Evolutionary conservation across 1,140 invertebrate genomes (phyloP).

Genomic region (Drosophila azteca): DNA sequence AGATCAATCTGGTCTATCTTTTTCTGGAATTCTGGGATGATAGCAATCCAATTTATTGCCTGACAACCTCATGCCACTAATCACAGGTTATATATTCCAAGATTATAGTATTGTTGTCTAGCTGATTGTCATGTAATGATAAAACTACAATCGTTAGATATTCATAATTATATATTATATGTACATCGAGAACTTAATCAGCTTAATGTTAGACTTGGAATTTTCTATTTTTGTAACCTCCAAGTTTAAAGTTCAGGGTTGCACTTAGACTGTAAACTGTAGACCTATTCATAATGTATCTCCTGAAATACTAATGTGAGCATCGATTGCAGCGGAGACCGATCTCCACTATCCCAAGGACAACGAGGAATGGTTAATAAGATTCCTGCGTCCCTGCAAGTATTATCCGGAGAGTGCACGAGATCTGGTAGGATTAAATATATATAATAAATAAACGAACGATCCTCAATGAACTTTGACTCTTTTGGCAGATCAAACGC

Average conservation of each 20-base stretch:
- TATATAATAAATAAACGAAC: neutral
- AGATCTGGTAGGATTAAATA: conserved; percentile 86
- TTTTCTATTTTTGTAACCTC: too few species aligned
- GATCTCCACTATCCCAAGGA: conserved; percentile 88
- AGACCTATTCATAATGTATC: too few species aligned
- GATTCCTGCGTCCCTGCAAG: conserved; percentile 91
- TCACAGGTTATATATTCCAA: conserved; percentile 4
- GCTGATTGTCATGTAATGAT: too few species aligned
- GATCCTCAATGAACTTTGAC: neutral
- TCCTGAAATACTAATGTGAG: too few species aligned
- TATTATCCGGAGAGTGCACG: conserved; percentile 91
- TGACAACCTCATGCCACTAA: conserved; percentile 22
- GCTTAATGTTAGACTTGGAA: too few species aligned
- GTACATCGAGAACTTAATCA: too few species aligned
- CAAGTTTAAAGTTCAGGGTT: too few species aligned
- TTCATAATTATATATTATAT: too few species aligned
- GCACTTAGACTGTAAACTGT: too few species aligned
- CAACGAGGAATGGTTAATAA: conserved; percentile 89
- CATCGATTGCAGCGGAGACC: conserved; percentile 86
- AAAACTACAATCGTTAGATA: too few species aligned
- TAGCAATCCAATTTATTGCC: neutral
- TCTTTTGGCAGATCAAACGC: conserved; percentile 87
- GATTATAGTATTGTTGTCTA: neutral
- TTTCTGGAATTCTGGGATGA: neutral
- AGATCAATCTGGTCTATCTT: neutral